Conservation (phyloP, 1,140 invertebrate species). For the Melitaea cinxia region DNA sequence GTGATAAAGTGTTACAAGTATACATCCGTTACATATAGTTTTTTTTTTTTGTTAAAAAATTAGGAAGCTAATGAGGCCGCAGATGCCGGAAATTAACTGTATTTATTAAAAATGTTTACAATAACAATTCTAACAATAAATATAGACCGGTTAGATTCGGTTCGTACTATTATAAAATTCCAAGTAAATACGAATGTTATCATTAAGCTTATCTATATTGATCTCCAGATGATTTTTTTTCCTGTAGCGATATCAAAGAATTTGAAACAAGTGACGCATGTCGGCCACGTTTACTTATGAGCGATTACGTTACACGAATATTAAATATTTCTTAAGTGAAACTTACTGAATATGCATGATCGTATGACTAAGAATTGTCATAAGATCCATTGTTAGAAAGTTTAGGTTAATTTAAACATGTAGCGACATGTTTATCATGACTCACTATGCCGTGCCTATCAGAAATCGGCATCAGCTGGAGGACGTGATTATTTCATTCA, state of each 20-base stretch:
- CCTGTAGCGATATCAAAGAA: slow-evolving; percentile 3
- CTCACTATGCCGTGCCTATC: background rate
- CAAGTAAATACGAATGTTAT: slow-evolving; percentile 3
- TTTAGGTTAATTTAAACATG: slow-evolving; percentile 26
- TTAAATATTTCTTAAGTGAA: slow-evolving; percentile 24
- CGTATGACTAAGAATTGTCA: slow-evolving; percentile 24
- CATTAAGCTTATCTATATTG: slow-evolving; percentile 3
- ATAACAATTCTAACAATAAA: too few relatives aligned
- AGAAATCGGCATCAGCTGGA: background rate
- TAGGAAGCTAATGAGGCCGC: too few relatives aligned
- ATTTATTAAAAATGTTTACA: too few relatives aligned
- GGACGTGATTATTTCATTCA: slow-evolving; percentile 1
- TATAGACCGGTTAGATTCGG: too few relatives aligned
- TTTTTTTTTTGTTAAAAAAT: too few relatives aligned
- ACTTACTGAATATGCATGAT: slow-evolving; percentile 32
- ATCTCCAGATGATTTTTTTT: slow-evolving; percentile 2
- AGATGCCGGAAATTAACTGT: too few relatives aligned
- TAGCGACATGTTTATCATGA: slow-evolving; percentile 10
- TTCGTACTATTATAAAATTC: background rate
- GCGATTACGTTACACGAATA: slow-evolving; percentile 11
- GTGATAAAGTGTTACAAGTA: too few relatives aligned
- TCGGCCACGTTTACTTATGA: slow-evolving; percentile 6
- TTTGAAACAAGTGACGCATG: slow-evolving; percentile 14
- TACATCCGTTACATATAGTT: too few relatives aligned
- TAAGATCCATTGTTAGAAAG: slow-evolving; percentile 37